Percentiles rank a stretch among this genome's conserved stretches.
Conservation (phyloP, 1,140 invertebrate genomes). For the Sipha flava region DNA sequence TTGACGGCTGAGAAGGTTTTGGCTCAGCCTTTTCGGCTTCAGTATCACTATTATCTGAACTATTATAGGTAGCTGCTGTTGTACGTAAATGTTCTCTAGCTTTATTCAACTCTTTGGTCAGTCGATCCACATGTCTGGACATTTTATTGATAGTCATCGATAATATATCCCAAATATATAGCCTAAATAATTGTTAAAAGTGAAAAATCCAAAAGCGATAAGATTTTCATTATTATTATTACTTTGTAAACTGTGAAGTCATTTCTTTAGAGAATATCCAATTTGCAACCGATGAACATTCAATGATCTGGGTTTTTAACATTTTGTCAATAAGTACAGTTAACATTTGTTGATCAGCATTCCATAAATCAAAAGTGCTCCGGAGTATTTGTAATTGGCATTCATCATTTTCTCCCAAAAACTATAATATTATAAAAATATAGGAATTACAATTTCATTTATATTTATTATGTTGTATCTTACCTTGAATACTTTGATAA, state of each 20-base stretch:
- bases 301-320: conserved; percentile 92
- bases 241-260: conserved; percentile 85
- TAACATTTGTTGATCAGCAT: conserved; percentile 93
- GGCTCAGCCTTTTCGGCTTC: conserved; percentile 41
- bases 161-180: conserved; percentile 95
- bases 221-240: no score
- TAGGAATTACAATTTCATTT: no score
- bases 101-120: conserved; percentile 75
- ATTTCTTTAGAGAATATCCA: conserved; percentile 99
- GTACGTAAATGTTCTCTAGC: conserved; percentile 74
- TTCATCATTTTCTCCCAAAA: conserved; percentile 85
- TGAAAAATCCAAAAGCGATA: not conserved
- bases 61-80: conserved; percentile 68
- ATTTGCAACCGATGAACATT: conserved; percentile 92
- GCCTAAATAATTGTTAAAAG: conserved; percentile 45
- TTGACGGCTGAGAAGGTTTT: not conserved
- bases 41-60: conserved; percentile 57
- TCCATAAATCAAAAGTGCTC: conserved; percentile 91
- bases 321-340: conserved; percentile 93
- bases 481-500: conserved; percentile 87
- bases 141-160: conserved; percentile 94
- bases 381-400: conserved; percentile 89
- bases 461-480: not conserved
- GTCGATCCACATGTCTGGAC: conserved; percentile 85
- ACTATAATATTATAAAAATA: no score